Conservation (phyloP, 2,888 invertebrate genomes). For the Caenorhabditis japonica region DNA sequence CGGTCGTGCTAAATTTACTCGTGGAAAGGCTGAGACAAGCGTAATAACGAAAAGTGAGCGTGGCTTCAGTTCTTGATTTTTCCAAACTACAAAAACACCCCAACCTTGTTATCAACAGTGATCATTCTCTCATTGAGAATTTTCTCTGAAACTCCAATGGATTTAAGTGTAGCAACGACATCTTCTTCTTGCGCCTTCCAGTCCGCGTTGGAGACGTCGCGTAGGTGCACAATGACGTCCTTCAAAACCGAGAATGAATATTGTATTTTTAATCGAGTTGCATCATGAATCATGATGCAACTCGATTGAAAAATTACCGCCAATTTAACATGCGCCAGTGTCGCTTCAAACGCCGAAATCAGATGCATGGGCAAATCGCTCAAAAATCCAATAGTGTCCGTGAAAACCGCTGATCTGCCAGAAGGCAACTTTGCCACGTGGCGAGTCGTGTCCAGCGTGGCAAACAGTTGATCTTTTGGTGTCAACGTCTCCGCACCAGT, state of each 20-base stretch:
- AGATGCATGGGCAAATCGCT: conserved; percentile 86
- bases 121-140: conserved; percentile 63
- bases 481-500: conserved; percentile 83
- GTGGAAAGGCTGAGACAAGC: no score
- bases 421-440: conserved; percentile 82
- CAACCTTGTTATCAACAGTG: conserved; percentile 67
- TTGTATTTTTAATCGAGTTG: background rate
- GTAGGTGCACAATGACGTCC: conserved; percentile 87
- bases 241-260: conserved; percentile 74
- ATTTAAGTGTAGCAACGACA: conserved; percentile 82
- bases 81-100: no score
- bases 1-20: no score
- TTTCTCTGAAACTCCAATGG: conserved; percentile 63
- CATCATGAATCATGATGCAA: background rate
- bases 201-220: conserved; percentile 86
- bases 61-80: no score
- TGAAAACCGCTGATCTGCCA: conserved; percentile 82
- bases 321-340: conserved; percentile 85
- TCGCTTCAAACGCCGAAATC: conserved; percentile 86
- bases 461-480: conserved; percentile 86
- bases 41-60: no score
- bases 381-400: conserved; percentile 89
- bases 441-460: conserved; percentile 88
- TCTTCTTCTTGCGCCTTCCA: conserved; percentile 83
- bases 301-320: conserved; percentile 80